Evolutionary conservation across 2,113 vertebrate species (phyloP).

Genomic region (Chunga burmeisteri): DNA sequence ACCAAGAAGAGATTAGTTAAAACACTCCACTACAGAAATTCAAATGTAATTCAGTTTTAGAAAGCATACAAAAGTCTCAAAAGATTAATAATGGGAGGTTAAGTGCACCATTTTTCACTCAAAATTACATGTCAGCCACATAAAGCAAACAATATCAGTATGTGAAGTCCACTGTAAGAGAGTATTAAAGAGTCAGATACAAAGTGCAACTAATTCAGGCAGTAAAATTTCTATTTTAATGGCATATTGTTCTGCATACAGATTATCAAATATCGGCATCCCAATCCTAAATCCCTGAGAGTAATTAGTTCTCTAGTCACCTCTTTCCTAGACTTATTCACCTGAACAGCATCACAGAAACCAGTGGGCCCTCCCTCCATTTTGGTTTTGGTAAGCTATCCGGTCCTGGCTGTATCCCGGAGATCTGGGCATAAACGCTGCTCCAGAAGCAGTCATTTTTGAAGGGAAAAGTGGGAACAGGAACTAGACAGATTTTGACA

Average conservation of each 20-base stretch:
- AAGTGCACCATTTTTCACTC: background rate
- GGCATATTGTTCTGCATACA: background rate
- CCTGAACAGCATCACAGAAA: background rate
- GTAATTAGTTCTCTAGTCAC: background rate
- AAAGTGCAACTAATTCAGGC: background rate
- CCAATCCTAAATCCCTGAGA: background rate
- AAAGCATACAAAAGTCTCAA: background rate
- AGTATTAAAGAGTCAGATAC: background rate
- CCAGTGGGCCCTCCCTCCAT: background rate
- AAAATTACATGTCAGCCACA: background rate
- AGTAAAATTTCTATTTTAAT: background rate
- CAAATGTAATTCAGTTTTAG: background rate
- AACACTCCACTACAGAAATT: background rate
- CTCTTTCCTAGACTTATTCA: background rate
- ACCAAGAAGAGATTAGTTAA: background rate
- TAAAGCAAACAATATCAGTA: background rate
- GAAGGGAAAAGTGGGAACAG: background rate
- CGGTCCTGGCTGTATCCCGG: background rate
- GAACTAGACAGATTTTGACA: background rate
- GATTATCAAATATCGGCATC: background rate
- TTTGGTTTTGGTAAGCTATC: background rate
- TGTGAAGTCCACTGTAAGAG: background rate
- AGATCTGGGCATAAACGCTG: background rate
- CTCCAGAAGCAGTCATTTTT: background rate
- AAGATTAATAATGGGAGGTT: constrained; percentile 26